Conservation (phyloP, 2,113 vertebrate species). For the Campylorhamphus procurvoides region DNA sequence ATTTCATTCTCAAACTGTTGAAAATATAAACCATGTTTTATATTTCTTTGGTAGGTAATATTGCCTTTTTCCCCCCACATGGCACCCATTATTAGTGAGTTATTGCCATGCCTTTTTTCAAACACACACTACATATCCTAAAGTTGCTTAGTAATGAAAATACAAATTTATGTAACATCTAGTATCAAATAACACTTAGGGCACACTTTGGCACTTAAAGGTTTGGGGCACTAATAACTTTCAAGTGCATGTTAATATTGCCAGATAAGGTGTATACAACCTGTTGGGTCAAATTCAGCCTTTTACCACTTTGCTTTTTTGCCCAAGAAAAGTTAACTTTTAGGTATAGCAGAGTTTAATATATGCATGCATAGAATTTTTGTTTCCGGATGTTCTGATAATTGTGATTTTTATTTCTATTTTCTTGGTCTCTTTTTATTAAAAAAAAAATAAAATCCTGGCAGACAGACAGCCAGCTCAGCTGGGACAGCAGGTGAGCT, state of each 20-base stretch:
- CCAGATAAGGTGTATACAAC: slow-evolving; percentile 52
- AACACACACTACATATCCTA: slow-evolving; percentile 60
- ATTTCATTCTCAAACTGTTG: slow-evolving; percentile 82
- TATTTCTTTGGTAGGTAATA: slow-evolving; percentile 75
- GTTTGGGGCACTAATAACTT: slow-evolving; percentile 42
- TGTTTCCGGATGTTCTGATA: slow-evolving; percentile 24
- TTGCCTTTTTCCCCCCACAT: slow-evolving; percentile 76
- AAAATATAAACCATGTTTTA: slow-evolving; percentile 85
- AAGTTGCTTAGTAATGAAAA: slow-evolving; percentile 83
- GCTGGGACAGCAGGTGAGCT: slow-evolving; percentile 59
- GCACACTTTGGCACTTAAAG: slow-evolving; percentile 37
- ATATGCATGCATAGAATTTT: background rate
- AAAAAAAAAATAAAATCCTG: background rate
- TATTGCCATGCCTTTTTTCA: slow-evolving; percentile 71
- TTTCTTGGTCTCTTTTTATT: background rate
- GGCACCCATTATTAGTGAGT: slow-evolving; percentile 82
- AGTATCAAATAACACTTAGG: slow-evolving; percentile 54
- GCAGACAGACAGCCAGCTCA: background rate
- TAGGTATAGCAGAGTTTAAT: background rate
- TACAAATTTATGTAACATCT: slow-evolving; percentile 71
- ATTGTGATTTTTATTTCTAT: slow-evolving; percentile 13
- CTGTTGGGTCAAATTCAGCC: slow-evolving; percentile 11
- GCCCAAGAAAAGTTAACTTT: background rate
- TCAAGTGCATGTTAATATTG: slow-evolving; percentile 45
- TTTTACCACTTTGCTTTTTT: background rate